phyloP scores from a whole-genome alignment of 2,113 vertebrate species.

The Myotis davidii region DNA sequence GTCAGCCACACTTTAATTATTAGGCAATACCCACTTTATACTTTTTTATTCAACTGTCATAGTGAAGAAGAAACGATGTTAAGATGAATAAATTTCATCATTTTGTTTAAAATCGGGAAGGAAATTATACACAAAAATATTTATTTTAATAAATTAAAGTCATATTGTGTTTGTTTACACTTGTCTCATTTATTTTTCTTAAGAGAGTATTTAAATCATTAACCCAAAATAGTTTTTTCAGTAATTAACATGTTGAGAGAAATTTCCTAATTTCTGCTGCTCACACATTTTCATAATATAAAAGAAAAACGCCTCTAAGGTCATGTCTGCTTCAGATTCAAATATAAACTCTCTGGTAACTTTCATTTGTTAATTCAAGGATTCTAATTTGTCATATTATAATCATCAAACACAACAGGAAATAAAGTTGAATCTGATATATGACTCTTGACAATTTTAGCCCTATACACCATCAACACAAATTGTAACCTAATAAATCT shows the following conservation, averaged over 20 bases:
- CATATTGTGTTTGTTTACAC: neutral
- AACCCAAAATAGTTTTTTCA: neutral
- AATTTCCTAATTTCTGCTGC: neutral
- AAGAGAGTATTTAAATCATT: neutral
- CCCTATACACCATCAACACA: no score
- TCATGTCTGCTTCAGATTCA: neutral
- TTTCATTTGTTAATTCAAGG: neutral
- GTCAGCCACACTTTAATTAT: neutral
- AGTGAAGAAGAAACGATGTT: neutral
- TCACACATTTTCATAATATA: neutral
- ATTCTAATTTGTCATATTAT: neutral
- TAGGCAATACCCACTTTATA: neutral
- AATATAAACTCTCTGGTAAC: neutral
- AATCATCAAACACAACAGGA: neutral
- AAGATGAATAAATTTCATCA: neutral
- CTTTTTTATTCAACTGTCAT: neutral
- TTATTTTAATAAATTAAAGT: neutral
- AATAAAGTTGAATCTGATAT: neutral
- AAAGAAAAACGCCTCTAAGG: neutral
- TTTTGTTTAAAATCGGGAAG: constrained; percentile 1
- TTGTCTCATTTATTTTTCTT: neutral
- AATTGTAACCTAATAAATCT: neutral
- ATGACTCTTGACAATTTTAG: neutral
- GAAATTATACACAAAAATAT: neutral
- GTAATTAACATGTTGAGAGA: neutral